A percentile compares a stretch with the other conserved stretches of the same genome.
These are phyloP conservation scores for Sitta europaea DNA, from an alignment of 2,113 vertebrate genomes.

Conservation along the genomic window DNA sequence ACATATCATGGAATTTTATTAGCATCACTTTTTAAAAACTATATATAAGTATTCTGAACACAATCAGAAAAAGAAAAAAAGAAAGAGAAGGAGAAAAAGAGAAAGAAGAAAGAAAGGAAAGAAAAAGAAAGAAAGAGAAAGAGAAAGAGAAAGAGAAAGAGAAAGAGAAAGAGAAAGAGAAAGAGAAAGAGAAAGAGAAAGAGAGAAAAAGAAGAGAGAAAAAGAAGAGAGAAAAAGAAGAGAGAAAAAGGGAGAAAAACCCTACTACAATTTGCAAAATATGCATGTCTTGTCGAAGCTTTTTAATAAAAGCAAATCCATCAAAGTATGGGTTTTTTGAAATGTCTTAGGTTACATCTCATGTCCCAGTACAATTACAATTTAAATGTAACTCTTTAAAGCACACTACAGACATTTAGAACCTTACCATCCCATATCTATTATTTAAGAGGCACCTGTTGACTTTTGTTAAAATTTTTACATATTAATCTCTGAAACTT, in stretches of 20 bases:
- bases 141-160: neutral
- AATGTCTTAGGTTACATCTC: slow-evolving; percentile 57
- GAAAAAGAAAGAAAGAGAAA: neutral
- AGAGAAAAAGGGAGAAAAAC: neutral
- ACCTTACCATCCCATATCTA: neutral
- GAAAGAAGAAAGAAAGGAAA: neutral
- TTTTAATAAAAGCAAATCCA: slow-evolving; percentile 48
- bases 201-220: neutral
- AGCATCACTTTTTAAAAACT: neutral
- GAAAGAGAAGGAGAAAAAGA: neutral
- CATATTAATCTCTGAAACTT: slow-evolving; percentile 53
- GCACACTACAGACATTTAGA: slow-evolving; percentile 56
- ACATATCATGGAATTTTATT: neutral
- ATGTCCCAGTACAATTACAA: slow-evolving; percentile 43
- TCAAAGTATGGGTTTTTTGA: slow-evolving; percentile 57
- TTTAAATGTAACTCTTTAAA: slow-evolving; percentile 69
- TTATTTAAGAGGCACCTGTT: slow-evolving; percentile 62
- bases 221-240: neutral
- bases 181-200: neutral
- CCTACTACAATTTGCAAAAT: slow-evolving; percentile 36
- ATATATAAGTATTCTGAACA: neutral
- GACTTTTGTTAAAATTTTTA: slow-evolving; percentile 66
- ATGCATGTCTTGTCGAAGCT: neutral
- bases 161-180: neutral
- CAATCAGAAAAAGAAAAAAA: neutral